Conservation (phyloP, 2,113 vertebrate genomes). For the Castor canadensis region DNA sequence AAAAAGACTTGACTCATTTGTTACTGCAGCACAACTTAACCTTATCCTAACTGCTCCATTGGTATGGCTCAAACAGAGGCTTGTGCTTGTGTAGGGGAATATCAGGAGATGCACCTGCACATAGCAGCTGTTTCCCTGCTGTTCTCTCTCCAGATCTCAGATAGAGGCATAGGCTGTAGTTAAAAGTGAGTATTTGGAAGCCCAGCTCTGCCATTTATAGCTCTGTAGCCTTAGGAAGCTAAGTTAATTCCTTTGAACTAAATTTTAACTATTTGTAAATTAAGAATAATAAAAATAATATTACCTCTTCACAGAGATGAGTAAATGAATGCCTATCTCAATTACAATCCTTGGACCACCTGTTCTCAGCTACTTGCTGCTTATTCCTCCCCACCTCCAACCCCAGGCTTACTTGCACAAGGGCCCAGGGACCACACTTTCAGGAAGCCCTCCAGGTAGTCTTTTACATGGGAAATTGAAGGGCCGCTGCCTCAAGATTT, state of each 20-base stretch:
- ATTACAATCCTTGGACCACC: not conserved
- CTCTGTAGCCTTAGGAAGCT: not conserved
- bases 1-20: not conserved
- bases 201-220: not conserved
- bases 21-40: not conserved
- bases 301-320: not conserved
- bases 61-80: not conserved
- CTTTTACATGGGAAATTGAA: not conserved
- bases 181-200: not conserved
- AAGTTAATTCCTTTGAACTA: not conserved
- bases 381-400: not conserved
- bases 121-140: not conserved
- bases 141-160: not conserved
- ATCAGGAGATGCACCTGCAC: not conserved
- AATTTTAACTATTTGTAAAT: not conserved
- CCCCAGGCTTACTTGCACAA: not conserved
- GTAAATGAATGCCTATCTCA: not conserved
- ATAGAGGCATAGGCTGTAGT: not conserved
- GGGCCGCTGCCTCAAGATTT: not conserved
- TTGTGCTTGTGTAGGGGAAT: fast-evolving
- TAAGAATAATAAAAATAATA: slow-evolving; percentile 18
- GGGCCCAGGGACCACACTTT: not conserved
- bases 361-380: not conserved
- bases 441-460: not conserved
- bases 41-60: not conserved